Conservation (phyloP, 2,888 invertebrate genomes). For the Tachystola acroxantha region DNA sequence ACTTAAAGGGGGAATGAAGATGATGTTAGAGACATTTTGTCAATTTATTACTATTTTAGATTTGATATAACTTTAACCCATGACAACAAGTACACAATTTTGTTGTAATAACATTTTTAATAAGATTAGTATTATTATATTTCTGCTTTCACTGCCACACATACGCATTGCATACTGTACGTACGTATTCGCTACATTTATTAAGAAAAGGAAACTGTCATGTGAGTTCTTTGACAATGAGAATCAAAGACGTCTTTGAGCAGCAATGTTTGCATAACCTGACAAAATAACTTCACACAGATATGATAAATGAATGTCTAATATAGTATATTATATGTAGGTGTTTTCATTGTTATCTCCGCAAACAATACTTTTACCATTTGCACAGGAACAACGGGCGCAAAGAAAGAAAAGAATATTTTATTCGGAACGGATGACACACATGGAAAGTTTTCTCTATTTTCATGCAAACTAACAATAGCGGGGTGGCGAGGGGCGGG, state of each 20-base stretch:
- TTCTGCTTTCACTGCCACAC: too few relatives aligned
- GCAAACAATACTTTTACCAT: constrained; percentile 58
- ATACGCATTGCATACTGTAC: too few relatives aligned
- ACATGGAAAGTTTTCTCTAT: constrained; percentile 66
- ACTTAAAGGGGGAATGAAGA: too few relatives aligned
- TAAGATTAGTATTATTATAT: too few relatives aligned
- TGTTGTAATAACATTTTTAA: too few relatives aligned
- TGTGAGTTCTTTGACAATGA: background rate
- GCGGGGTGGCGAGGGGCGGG: constrained; percentile 37
- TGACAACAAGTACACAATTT: too few relatives aligned
- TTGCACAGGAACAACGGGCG: constrained; percentile 52
- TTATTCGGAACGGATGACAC: constrained; percentile 64
- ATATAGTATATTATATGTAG: constrained; percentile 16
- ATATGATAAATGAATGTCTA: background rate
- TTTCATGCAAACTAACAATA: constrained; percentile 71
- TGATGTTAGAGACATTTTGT: too few relatives aligned
- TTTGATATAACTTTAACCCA: too few relatives aligned
- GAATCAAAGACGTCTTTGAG: constrained; percentile 7
- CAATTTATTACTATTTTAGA: too few relatives aligned
- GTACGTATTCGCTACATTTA: too few relatives aligned
- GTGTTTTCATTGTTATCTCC: constrained; percentile 48
- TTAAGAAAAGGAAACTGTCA: too few relatives aligned
- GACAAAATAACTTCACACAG: constrained; percentile 9
- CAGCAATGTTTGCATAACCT: constrained; percentile 8
- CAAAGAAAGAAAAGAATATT: constrained; percentile 67